Conservation (phyloP, 1,140 invertebrate species). For the Nymphalis io region DNA sequence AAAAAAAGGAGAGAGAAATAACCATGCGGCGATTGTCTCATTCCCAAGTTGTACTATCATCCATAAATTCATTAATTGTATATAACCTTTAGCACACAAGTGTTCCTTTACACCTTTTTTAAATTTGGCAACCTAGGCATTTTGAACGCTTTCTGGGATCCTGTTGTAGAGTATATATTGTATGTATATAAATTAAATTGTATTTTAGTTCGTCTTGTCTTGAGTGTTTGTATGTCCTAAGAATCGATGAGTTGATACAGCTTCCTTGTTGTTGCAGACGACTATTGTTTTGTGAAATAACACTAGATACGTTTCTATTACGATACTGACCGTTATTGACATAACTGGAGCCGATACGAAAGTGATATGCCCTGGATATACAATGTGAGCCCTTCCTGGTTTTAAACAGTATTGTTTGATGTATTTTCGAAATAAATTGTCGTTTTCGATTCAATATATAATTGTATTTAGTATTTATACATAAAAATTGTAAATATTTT, state of each 20-base stretch:
- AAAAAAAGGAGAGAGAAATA: no score
- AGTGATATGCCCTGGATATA: constrained; percentile 37
- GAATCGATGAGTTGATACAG: constrained; percentile 38
- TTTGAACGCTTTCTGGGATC: no score
- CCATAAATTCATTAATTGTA: no score
- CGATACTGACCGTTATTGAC: constrained; percentile 39
- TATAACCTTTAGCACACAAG: no score
- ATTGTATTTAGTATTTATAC: no score
- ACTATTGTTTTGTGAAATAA: constrained; percentile 57
- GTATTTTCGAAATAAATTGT: not conserved
- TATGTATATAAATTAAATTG: constrained; percentile 32
- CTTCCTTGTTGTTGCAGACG: constrained; percentile 38
- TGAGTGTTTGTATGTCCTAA: constrained; percentile 25
- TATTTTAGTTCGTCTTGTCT: constrained; percentile 46
- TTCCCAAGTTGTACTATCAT: no score
- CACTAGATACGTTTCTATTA: constrained; percentile 42
- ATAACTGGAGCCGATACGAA: constrained; percentile 38
- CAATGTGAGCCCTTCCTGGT: constrained; percentile 31
- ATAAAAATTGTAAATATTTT: no score
- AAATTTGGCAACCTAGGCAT: no score
- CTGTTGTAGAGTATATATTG: no score
- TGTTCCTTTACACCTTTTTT: no score
- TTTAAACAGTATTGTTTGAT: constrained; percentile 21
- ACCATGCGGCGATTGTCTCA: no score
- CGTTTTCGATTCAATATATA: not conserved